A percentile compares a stretch with the other conserved stretches of the same genome.
Evolutionary conservation across 1,140 invertebrate genomes (phyloP).

Genomic region (Drosophila melanica): DNA sequence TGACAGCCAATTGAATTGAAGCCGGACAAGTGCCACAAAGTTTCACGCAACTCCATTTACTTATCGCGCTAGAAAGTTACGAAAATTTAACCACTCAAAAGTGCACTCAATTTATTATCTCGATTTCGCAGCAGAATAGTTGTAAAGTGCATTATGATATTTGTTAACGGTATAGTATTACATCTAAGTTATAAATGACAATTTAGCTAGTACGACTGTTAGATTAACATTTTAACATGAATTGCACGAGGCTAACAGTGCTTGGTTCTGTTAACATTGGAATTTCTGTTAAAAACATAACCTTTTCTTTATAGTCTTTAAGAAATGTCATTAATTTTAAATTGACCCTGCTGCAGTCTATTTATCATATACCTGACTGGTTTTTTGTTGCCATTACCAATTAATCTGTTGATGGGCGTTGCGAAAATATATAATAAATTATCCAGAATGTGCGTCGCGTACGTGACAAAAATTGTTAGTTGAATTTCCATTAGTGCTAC

Average conservation of each 20-base stretch:
- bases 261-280: background rate
- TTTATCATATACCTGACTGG: constrained; percentile 58
- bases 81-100: constrained; percentile 1
- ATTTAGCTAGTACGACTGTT: background rate
- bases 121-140: background rate
- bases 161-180: background rate
- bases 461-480: constrained; percentile 65
- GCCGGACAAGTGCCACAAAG: constrained; percentile 45
- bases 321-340: constrained; percentile 15
- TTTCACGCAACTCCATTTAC: constrained; percentile 59
- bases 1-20: constrained; percentile 47
- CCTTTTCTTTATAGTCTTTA: background rate
- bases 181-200: too few relatives aligned
- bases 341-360: background rate
- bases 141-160: background rate
- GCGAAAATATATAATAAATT: constrained; percentile 63
- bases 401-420: constrained; percentile 55
- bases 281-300: background rate
- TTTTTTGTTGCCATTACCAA: constrained; percentile 46
- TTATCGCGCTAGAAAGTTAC: background rate
- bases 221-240: background rate
- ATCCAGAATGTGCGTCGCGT: constrained; percentile 26
- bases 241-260: too few relatives aligned
- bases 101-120: constrained; percentile 46
- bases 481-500: constrained; percentile 40